Percentiles rank a stretch among this genome's conserved stretches.
Conservation (phyloP, 2,888 invertebrate genomes). For the Aleiodes leptofemur region DNA sequence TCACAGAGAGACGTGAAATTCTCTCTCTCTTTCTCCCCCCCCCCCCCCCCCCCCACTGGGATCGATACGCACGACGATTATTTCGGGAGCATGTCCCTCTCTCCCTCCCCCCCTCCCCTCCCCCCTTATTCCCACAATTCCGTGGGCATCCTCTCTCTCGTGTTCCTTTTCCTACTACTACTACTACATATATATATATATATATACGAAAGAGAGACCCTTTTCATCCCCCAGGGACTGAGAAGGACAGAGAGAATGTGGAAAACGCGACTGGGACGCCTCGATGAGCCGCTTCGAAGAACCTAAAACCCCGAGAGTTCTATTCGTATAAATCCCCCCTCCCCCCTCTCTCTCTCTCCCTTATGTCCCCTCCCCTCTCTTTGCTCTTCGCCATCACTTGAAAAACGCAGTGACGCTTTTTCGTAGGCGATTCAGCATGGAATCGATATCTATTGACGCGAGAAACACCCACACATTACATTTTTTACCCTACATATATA, state of each 20-base stretch:
- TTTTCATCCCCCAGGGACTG: constrained; percentile 50
- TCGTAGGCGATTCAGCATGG: constrained; percentile 12
- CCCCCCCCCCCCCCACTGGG: constrained; percentile 49
- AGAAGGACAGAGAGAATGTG: constrained; percentile 36
- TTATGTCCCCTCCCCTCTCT: background rate
- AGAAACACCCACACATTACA: constrained; percentile 33
- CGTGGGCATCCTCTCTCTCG: constrained; percentile 8
- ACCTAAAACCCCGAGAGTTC: background rate
- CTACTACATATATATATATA: too few relatives aligned
- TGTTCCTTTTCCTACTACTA: constrained; percentile 5
- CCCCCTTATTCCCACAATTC: background rate
- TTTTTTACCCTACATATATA: background rate
- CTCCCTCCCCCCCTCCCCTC: constrained; percentile 44
- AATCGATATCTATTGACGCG: constrained; percentile 57
- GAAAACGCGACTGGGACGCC: constrained; percentile 48
- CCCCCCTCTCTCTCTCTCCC: too few relatives aligned
- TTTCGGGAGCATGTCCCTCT: constrained; percentile 58
- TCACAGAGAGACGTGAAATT: background rate
- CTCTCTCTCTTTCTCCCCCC: constrained; percentile 40
- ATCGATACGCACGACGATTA: constrained; percentile 61
- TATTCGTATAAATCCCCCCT: constrained; percentile 1
- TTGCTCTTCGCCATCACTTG: constrained; percentile 13
- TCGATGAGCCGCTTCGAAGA: constrained; percentile 42
- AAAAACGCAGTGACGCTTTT: constrained; percentile 17
- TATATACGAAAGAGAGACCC: constrained; percentile 44